These are phyloP conservation scores for Nymphalis c-album DNA, from an alignment of 2,888 invertebrate species.

Conservation along the genomic window DNA sequence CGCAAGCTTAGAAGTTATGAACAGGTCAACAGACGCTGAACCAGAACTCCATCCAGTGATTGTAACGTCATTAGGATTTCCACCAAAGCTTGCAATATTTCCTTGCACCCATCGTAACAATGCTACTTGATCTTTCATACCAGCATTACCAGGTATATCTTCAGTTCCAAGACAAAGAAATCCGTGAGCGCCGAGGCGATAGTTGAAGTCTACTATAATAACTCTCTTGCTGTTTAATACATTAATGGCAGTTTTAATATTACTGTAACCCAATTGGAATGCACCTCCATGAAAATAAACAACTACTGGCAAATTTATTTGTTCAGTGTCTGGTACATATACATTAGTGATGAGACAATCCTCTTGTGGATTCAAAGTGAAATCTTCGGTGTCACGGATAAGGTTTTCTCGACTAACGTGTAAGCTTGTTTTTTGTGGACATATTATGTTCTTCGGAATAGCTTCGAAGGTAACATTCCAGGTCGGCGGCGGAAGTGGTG, in stretches of 20 bases:
- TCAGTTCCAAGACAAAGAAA: constrained; percentile 60
- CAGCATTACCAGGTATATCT: constrained; percentile 62
- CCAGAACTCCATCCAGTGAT: constrained; percentile 60
- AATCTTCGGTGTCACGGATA: background rate
- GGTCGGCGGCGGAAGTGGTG: constrained; percentile 51
- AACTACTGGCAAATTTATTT: constrained; percentile 55
- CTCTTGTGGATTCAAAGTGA: constrained; percentile 32
- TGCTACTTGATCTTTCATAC: constrained; percentile 64
- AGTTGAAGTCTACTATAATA: constrained; percentile 56
- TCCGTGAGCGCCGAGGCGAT: constrained; percentile 55
- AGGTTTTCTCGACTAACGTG: too few relatives aligned
- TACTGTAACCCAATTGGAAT: constrained; percentile 57
- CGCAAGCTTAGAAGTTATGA: constrained; percentile 52
- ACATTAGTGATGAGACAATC: constrained; percentile 48
- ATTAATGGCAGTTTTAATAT: constrained; percentile 37
- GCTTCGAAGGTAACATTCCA: constrained; percentile 51
- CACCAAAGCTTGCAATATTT: constrained; percentile 60
- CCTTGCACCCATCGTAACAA: constrained; percentile 47
- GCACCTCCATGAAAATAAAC: constrained; percentile 70
- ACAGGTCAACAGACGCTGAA: constrained; percentile 52
- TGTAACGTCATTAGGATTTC: constrained; percentile 62
- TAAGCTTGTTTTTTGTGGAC: constrained; percentile 45
- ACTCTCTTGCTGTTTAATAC: constrained; percentile 49
- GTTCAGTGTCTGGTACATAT: constrained; percentile 44
- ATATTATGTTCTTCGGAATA: constrained; percentile 42